These are phyloP conservation scores for Diadromus collaris DNA, from an alignment of 2,888 invertebrate species.

Conservation along the genomic window DNA sequence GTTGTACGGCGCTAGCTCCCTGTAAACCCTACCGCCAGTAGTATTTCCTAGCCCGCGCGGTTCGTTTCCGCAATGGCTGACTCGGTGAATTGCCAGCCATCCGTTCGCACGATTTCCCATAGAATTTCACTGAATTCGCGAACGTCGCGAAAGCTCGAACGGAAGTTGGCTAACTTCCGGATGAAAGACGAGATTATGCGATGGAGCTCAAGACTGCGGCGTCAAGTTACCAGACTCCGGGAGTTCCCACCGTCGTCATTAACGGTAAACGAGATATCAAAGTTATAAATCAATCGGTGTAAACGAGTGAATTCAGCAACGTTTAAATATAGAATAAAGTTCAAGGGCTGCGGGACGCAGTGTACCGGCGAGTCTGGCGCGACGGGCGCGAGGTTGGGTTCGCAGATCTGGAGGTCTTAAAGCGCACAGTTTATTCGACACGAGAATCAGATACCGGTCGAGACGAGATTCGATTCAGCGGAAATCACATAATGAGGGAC, in stretches of 20 bases:
- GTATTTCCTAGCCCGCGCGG: neutral
- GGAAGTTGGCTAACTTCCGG: constrained; percentile 29
- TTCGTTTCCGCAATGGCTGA: constrained; percentile 21
- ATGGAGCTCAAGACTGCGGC: constrained; percentile 12
- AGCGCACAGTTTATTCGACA: neutral
- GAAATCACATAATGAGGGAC: neutral
- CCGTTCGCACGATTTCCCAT: constrained; percentile 23
- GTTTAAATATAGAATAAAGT: neutral
- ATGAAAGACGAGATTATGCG: constrained; percentile 33
- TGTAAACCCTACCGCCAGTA: neutral
- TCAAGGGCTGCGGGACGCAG: neutral
- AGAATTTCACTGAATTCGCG: constrained; percentile 10
- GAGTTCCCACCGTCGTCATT: neutral
- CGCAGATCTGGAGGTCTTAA: neutral
- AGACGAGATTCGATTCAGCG: neutral
- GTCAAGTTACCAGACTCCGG: neutral
- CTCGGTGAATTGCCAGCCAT: constrained; percentile 7
- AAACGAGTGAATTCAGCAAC: constrained; percentile 18
- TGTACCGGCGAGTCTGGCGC: neutral
- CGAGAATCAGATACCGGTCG: neutral
- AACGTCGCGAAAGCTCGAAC: constrained; percentile 10
- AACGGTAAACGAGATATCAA: constrained; percentile 1
- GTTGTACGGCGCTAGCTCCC: neutral
- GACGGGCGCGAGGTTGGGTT: neutral
- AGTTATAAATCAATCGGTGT: constrained; percentile 2